Percentiles rank a stretch among this genome's conserved stretches.
Conservation (phyloP, 30 jellyfish, hydroid and myxozoan genomes). For the Pseudorhiza aurosa region DNA sequence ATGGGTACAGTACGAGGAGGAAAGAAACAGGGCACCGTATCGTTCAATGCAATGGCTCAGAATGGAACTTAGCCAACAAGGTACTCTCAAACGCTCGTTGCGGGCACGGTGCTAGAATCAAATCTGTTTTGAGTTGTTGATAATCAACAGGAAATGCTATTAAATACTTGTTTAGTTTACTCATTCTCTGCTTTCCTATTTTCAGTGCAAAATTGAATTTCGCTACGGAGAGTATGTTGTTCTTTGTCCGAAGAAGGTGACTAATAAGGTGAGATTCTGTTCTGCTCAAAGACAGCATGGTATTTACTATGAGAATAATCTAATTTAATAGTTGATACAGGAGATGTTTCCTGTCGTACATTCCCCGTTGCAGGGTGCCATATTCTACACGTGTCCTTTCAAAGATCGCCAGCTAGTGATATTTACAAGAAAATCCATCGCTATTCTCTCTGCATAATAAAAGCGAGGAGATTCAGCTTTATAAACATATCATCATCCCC, state of each 20-base stretch:
- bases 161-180: background rate
- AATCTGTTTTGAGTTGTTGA: too few species aligned
- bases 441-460: too few species aligned
- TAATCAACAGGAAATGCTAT: slow-evolving; percentile 37
- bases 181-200: background rate
- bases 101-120: too few species aligned
- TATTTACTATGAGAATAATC: background rate
- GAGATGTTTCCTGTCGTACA: background rate
- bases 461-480: too few species aligned
- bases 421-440: background rate
- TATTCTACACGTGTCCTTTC: background rate
- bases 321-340: background rate
- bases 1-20: too few species aligned
- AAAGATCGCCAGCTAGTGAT: background rate
- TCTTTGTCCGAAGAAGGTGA: slow-evolving; percentile 54
- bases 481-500: too few species aligned
- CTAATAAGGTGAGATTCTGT: slow-evolving; percentile 43
- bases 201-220: slow-evolving; percentile 54
- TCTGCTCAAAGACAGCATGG: background rate
- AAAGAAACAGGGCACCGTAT: too few species aligned
- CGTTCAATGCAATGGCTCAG: too few species aligned
- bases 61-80: too few species aligned
- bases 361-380: background rate
- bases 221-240: slow-evolving; percentile 62
- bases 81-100: too few species aligned